Evolutionary conservation across 2,888 invertebrate species (phyloP).

Genomic region (Polydrusus cervinus): DNA sequence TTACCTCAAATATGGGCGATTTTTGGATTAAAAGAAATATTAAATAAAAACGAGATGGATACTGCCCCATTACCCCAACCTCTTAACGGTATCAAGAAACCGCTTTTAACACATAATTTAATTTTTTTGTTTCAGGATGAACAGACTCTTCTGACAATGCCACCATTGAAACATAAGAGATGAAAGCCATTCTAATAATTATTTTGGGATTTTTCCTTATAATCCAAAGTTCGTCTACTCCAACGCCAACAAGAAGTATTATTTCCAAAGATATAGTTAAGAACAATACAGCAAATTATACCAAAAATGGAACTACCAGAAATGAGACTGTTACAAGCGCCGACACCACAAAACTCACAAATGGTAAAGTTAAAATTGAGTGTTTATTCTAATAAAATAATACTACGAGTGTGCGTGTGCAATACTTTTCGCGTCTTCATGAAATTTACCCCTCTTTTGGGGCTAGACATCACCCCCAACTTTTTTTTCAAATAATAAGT

Average conservation of each 20-base stretch:
- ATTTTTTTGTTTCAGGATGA: not conserved
- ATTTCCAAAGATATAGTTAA: not conserved
- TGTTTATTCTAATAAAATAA: too few species aligned
- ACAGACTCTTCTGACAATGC: conserved; percentile 11
- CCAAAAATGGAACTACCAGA: conserved; percentile 3
- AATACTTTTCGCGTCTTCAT: too few species aligned
- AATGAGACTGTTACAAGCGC: not conserved
- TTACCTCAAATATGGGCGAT: too few species aligned
- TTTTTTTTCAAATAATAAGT: too few species aligned
- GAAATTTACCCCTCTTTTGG: too few species aligned
- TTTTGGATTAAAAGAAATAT: too few species aligned
- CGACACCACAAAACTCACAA: not conserved
- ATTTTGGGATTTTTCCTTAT: conserved; percentile 24
- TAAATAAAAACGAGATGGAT: too few species aligned
- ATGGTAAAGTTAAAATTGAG: conserved; percentile 2
- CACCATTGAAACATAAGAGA: conserved; percentile 16
- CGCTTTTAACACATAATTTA: too few species aligned
- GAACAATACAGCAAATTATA: not conserved
- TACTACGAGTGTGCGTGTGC: too few species aligned
- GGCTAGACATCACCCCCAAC: too few species aligned
- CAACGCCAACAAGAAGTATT: not conserved
- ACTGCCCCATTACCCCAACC: too few species aligned
- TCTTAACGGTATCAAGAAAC: too few species aligned
- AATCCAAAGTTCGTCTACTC: conserved; percentile 11
- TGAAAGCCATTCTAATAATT: conserved; percentile 10